Evolutionary conservation across 2,797 vertebrate genomes (phyloP), one percentile per base, ranked within the genome.

Genomic region (Ctenopoma multispine): DNA sequence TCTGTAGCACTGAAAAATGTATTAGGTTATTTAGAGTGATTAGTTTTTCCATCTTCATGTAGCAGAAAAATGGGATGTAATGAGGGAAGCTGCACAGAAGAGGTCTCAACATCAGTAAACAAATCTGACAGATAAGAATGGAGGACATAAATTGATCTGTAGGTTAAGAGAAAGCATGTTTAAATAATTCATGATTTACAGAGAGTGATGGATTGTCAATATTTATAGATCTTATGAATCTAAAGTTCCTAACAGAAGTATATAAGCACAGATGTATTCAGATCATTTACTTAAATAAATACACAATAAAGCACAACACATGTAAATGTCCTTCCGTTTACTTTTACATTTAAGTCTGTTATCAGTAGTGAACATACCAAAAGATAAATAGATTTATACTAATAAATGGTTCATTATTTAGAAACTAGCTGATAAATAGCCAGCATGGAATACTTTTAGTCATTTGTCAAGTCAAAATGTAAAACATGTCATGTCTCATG

Each of bases 131-230:
- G 73, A 77, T 48, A 60, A 61, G 34, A 63, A 47, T 20, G 29
- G 34, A 68, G 36, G 59, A 83, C 56, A 71, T 75, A 74, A 80
- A 80, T 67, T 58, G 21, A 58, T 46, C 58, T 63, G 44, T 36
- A 54, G 70, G 41, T 61, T 27, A 67, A 58, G 57, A 74, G 43
- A 72, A 23, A 18, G 34, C 66, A 77, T 29, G 29, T 44, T 74
- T 85, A 57, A 88, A 91, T 89, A 24, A 85, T 89, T 84, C 13
- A 90, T 69, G 47, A 60, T 4, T 34, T 78, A 66, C 4, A 68
- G 34, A 59, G 20, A 77, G 40, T 64, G 63, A 80, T 64, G 50
- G n/a, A 72, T n/a, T 70, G 46, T 82, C 64, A 75, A 49, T 20
- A 49, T 81, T 77, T 72, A 36, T 63, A 34, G 12, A 55, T 53